Evolutionary conservation across 2,113 vertebrate genomes (phyloP).

Genomic region (Amphiprion percula): DNA sequence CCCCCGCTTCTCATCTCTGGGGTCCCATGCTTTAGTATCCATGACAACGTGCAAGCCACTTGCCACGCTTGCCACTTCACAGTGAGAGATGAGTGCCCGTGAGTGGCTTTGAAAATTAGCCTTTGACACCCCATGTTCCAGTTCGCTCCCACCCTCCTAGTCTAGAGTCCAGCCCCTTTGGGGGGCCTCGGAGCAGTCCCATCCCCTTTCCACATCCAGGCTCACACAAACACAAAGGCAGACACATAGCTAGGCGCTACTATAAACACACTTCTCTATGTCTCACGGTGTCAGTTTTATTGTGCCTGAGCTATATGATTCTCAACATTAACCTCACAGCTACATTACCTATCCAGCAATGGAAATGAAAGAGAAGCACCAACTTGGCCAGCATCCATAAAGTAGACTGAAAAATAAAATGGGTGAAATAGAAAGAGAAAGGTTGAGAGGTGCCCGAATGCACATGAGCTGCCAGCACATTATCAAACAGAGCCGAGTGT

Average conservation of each 20-base stretch:
- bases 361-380: constrained; percentile 44
- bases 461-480: constrained; percentile 59
- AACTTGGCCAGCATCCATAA: constrained; percentile 53
- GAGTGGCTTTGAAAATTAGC: constrained; percentile 87
- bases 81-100: constrained; percentile 86
- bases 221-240: constrained; percentile 60
- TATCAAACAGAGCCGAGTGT: constrained; percentile 26
- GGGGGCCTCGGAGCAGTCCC: constrained; percentile 22
- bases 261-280: constrained; percentile 61
- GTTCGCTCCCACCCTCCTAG: constrained; percentile 54
- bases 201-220: constrained; percentile 43
- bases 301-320: constrained; percentile 68
- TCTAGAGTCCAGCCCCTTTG: constrained; percentile 53
- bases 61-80: constrained; percentile 85
- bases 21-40: constrained; percentile 95
- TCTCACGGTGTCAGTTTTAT: constrained; percentile 68
- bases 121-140: constrained; percentile 78
- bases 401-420: constrained; percentile 55
- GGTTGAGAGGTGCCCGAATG: constrained; percentile 47
- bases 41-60: constrained; percentile 94
- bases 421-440: constrained; percentile 41
- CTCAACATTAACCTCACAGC: constrained; percentile 78
- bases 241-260: constrained; percentile 28
- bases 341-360: constrained; percentile 65
- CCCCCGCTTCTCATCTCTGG: constrained; percentile 91